Conservation (phyloP, 2,797 vertebrate genomes). For the Coccyzus lansbergi region DNA sequence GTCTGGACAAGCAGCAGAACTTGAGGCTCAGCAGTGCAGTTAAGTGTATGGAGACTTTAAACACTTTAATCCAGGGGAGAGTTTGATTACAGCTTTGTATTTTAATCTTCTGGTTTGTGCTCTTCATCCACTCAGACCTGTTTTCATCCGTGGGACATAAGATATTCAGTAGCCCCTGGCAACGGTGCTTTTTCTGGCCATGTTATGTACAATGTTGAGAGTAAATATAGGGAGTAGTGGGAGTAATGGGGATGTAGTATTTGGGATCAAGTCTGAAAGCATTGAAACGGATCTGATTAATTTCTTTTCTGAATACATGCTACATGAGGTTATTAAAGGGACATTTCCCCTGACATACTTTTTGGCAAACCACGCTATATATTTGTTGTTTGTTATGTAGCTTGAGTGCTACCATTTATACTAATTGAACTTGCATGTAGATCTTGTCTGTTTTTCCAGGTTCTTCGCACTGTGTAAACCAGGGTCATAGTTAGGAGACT, state of each 20-base stretch:
- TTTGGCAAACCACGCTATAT: background rate
- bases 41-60: background rate
- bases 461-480: background rate
- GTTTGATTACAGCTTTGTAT: background rate
- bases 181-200: background rate
- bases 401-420: background rate
- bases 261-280: rapidly evolving
- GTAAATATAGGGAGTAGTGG: background rate
- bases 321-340: background rate
- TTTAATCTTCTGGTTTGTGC: background rate
- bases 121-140: background rate
- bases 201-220: background rate
- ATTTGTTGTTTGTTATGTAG: background rate
- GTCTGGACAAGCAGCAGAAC: background rate
- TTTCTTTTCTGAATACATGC: background rate
- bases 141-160: background rate
- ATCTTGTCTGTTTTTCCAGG: background rate
- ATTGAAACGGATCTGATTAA: background rate
- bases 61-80: background rate
- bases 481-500: background rate
- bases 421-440: background rate
- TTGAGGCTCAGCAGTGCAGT: background rate
- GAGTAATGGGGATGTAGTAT: background rate
- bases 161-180: background rate
- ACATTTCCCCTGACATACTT: background rate